Percentiles rank a stretch among this genome's conserved stretches.
Evolutionary conservation across 1,140 invertebrate genomes (phyloP).

Genomic region (Coptotermes formosanus): DNA sequence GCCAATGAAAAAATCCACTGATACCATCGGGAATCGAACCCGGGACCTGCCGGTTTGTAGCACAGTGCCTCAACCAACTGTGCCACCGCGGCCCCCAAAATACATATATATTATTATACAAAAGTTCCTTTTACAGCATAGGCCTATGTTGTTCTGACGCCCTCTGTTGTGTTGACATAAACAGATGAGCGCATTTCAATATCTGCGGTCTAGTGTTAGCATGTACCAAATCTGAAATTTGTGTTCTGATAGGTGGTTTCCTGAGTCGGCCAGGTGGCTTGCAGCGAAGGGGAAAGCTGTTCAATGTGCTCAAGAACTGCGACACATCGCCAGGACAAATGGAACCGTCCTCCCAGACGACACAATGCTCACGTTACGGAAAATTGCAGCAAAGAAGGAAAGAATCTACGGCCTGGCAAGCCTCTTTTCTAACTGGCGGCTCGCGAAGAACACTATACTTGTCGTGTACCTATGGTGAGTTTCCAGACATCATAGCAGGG

Average conservation of each 20-base stretch:
- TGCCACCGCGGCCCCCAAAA: no score
- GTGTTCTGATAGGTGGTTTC: slow-evolving; percentile 30
- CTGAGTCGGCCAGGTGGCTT: slow-evolving; percentile 39
- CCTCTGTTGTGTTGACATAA: no score
- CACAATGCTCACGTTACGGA: slow-evolving; percentile 19
- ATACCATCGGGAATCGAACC: no score
- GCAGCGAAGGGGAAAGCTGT: slow-evolving; percentile 33
- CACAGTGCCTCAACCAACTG: no score
- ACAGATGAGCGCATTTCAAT: no score
- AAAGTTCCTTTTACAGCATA: no score
- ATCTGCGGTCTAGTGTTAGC: no score
- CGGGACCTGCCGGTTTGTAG: no score
- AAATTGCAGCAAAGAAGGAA: slow-evolving; percentile 38
- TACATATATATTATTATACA: no score
- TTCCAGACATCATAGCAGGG: no score
- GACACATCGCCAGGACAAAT: slow-evolving; percentile 35
- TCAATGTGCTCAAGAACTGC: slow-evolving; percentile 25
- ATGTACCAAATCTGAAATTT: not conserved
- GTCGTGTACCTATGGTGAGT: slow-evolving; percentile 52
- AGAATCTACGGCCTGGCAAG: slow-evolving; percentile 53
- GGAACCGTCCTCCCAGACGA: slow-evolving; percentile 26
- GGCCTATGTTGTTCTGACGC: no score
- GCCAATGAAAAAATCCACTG: no score
- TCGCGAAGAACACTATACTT: slow-evolving; percentile 57
- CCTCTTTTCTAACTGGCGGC: slow-evolving; percentile 55